These are phyloP conservation scores for Crocuta crocuta DNA, from an alignment of 2,113 vertebrate genomes.

Conservation along the genomic window DNA sequence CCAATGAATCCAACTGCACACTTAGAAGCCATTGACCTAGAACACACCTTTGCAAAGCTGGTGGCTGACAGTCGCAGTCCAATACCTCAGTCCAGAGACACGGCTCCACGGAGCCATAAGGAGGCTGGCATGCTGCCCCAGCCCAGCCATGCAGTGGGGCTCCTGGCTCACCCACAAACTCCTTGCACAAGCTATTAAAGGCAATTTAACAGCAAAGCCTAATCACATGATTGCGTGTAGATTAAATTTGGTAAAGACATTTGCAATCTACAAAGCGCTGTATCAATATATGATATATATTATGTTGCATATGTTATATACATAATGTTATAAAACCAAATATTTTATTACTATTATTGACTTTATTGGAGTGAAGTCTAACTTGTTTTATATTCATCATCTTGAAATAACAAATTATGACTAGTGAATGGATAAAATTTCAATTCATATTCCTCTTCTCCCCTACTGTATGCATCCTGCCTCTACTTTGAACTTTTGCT, in stretches of 20 bases:
- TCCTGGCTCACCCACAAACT: not conserved
- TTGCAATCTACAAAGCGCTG: not conserved
- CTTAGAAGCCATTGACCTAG: constrained; percentile 97
- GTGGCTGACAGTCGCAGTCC: not conserved
- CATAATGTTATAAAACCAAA: not conserved
- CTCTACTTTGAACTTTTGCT: not conserved
- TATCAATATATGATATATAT: not conserved
- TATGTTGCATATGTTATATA: not conserved
- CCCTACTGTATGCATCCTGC: not conserved
- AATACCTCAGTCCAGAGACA: not conserved
- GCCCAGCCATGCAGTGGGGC: fast-evolving
- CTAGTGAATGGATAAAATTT: not conserved
- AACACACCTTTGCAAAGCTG: constrained; percentile 84
- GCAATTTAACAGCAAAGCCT: not conserved
- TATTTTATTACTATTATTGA: not conserved
- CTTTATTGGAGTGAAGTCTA: not conserved
- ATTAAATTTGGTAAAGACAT: not conserved
- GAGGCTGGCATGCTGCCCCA: not conserved
- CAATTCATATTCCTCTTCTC: not conserved
- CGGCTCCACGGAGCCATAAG: not conserved
- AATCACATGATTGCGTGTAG: not conserved
- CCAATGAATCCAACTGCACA: constrained; percentile 97
- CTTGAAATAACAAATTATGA: not conserved
- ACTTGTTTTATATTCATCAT: not conserved
- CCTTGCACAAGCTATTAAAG: not conserved